phyloP scores from a whole-genome alignment of 2,888 invertebrate species.

The Nomada flava region DNA sequence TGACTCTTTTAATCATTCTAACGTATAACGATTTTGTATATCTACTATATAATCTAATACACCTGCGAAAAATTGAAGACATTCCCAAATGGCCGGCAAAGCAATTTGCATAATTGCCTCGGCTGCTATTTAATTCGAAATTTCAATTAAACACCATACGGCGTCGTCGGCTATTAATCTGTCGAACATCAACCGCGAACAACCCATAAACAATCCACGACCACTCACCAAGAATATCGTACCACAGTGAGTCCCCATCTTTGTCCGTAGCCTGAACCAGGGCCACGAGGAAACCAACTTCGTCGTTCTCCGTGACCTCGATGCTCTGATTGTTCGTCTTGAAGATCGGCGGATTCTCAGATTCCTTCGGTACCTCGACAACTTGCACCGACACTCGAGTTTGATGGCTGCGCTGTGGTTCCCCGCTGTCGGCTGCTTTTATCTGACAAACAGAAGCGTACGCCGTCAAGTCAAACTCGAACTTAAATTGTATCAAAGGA shows the following conservation, averaged over 20 bases:
- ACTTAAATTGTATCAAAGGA: slow-evolving; percentile 33
- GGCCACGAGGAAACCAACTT: slow-evolving; percentile 93
- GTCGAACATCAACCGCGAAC: no score
- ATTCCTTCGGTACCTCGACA: slow-evolving; percentile 86
- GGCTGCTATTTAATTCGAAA: no score
- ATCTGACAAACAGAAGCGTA: slow-evolving; percentile 85
- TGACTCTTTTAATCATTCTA: no score
- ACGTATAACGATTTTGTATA: no score
- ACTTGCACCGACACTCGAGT: slow-evolving; percentile 91
- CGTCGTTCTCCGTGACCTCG: slow-evolving; percentile 93
- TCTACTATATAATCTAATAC: no score
- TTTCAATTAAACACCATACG: no score
- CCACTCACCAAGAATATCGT: slow-evolving; percentile 92
- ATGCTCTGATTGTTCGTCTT: slow-evolving; percentile 88
- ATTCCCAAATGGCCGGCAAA: no score
- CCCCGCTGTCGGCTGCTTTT: slow-evolving; percentile 93
- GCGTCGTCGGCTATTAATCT: no score
- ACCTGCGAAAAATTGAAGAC: no score
- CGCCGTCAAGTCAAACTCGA: slow-evolving; percentile 26
- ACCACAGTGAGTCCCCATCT: slow-evolving; percentile 95
- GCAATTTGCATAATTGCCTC: no score
- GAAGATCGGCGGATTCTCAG: slow-evolving; percentile 87
- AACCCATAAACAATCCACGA: background rate
- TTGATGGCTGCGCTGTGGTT: slow-evolving; percentile 90
- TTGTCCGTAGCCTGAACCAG: slow-evolving; percentile 94